These are phyloP conservation scores for Leptopilina clavipes DNA, from an alignment of 1,140 invertebrate species.

Conservation along the genomic window DNA sequence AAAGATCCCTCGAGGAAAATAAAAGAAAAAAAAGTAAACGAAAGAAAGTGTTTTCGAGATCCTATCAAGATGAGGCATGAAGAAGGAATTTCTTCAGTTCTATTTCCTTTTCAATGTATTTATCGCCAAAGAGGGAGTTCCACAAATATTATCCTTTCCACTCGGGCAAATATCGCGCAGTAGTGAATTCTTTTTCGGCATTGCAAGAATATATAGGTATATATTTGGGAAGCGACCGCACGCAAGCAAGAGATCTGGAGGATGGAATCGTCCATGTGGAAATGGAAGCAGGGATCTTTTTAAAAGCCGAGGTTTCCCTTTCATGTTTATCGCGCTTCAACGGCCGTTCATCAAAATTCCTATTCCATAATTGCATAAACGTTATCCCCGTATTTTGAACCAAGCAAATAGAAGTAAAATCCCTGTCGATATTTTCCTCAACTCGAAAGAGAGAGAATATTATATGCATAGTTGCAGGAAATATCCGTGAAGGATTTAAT, in stretches of 20 bases:
- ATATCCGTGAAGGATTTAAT: conserved; percentile 46
- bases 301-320: conserved; percentile 49
- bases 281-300: conserved; percentile 51
- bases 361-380: conserved; percentile 60
- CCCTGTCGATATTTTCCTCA: conserved; percentile 41
- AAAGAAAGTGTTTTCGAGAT: conserved; percentile 16
- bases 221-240: conserved; percentile 1
- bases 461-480: conserved; percentile 15
- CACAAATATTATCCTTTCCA: conserved; percentile 61
- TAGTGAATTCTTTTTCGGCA: conserved; percentile 48
- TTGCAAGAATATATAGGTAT: too few relatives aligned
- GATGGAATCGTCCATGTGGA: conserved; percentile 46
- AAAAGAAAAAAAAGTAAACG: conserved; percentile 19
- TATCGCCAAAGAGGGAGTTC: conserved; percentile 38
- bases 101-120: conserved; percentile 39
- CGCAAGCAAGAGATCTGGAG: conserved; percentile 21
- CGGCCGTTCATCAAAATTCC: conserved; percentile 46
- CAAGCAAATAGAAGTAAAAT: conserved; percentile 53
- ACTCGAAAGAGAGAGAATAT: conserved; percentile 35
- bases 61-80: conserved; percentile 7
- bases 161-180: conserved; percentile 42
- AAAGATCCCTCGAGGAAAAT: not conserved
- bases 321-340: conserved; percentile 56
- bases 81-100: conserved; percentile 20
- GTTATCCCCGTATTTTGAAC: conserved; percentile 48